phyloP scores from a whole-genome alignment of 2,113 vertebrate genomes.

The Aviceda subcristata region DNA sequence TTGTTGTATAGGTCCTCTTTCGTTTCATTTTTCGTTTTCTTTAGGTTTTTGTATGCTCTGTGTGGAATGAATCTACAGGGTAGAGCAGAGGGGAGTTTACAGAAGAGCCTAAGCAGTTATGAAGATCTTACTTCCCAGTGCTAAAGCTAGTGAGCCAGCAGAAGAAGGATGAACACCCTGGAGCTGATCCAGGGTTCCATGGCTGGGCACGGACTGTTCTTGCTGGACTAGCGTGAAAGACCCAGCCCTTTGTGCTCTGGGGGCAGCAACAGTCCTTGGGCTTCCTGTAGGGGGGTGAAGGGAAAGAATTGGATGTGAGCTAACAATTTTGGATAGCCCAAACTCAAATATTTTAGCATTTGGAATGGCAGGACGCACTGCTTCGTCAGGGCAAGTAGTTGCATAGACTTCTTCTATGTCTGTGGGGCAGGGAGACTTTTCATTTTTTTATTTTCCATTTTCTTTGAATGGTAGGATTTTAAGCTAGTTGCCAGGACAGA shows the following conservation, averaged over 20 bases:
- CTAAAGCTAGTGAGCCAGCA: neutral
- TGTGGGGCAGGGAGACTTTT: neutral
- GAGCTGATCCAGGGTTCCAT: neutral
- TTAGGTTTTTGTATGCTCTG: neutral
- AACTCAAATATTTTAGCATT: neutral
- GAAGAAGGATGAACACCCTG: neutral
- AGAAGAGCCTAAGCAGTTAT: neutral
- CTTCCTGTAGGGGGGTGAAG: neutral
- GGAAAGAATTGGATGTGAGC: neutral
- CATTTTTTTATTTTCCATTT: fast-evolving
- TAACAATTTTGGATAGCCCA: neutral
- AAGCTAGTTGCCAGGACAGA: neutral
- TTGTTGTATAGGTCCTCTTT: neutral
- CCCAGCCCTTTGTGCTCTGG: neutral
- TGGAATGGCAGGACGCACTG: neutral
- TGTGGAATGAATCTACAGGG: neutral
- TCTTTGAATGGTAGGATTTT: neutral
- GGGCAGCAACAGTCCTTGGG: neutral
- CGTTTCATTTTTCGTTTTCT: neutral
- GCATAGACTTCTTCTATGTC: neutral
- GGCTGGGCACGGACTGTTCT: neutral
- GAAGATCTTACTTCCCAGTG: neutral
- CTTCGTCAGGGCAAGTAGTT: neutral
- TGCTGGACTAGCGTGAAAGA: neutral
- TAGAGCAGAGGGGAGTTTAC: neutral